These are phyloP conservation scores for Apistogramma diplotaenia DNA, from an alignment of 2,113 vertebrate genomes.

Conservation along the genomic window DNA sequence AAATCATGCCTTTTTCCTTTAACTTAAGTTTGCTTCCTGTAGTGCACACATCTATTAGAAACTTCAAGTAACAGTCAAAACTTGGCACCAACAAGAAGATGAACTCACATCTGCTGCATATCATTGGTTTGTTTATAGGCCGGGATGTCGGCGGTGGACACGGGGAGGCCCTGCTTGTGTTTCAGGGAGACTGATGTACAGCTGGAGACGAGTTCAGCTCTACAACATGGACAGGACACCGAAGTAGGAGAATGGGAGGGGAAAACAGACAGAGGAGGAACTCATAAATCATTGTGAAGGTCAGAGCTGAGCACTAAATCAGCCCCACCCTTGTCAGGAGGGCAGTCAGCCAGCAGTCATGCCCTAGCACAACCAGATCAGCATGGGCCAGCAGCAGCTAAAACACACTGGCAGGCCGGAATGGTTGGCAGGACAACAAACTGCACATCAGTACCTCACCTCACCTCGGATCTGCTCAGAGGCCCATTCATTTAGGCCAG, in stretches of 20 bases:
- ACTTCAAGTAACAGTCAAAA: background rate
- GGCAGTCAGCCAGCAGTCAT: conserved; percentile 37
- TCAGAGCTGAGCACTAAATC: conserved; percentile 27
- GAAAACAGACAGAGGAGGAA: conserved; percentile 33
- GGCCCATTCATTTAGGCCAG: conserved; percentile 14
- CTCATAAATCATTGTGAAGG: conserved; percentile 61
- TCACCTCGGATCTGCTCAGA: conserved; percentile 26
- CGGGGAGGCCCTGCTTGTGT: conserved; percentile 26
- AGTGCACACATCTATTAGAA: background rate
- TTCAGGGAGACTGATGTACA: background rate
- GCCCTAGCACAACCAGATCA: conserved; percentile 1
- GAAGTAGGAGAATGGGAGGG: conserved; percentile 8
- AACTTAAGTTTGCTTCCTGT: background rate
- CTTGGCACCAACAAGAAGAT: background rate
- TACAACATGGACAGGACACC: conserved; percentile 10
- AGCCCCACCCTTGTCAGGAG: conserved; percentile 45
- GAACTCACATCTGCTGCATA: conserved; percentile 40
- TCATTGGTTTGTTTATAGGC: conserved; percentile 52
- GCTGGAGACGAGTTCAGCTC: conserved; percentile 24
- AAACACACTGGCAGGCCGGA: conserved; percentile 25
- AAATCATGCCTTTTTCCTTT: background rate
- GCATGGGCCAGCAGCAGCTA: conserved; percentile 22
- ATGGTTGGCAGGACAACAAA: conserved; percentile 39
- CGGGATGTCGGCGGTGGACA: conserved; percentile 17
- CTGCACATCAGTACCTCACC: conserved; percentile 33